Base-by-base conservation (phyloP, 2,888 invertebrate species). In the Pseudanteris insignis region DNA sequence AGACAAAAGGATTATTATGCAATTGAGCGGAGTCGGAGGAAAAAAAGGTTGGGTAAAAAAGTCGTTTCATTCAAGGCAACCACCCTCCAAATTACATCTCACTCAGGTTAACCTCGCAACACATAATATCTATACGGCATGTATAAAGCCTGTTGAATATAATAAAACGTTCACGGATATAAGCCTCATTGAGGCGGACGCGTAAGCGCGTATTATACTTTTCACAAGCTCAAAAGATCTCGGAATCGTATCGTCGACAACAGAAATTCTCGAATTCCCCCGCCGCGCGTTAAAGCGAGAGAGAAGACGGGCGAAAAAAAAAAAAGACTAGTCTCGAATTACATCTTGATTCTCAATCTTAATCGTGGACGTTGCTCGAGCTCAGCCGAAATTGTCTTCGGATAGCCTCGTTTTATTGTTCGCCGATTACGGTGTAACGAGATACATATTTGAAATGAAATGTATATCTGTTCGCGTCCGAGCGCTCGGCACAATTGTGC, bases 341-440 rank as follows among this genome's bases (percentile, higher is more conserved):
- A 70, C 72, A 15, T 30, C 33, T 44, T 50, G 34, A 50, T 58
- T 58, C 29, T 51, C 46, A 41, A 29, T 44, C 63, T 63, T 64
- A 64, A 66, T 60, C 57, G 62, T 66, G 69, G 64, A 65, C 69
- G 66, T 15, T 66, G 68, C 69, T 70, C 70, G 70, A 71, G 71
- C 72, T 67, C 65, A 58, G 29, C 15, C 62, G 47, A 70, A 70
- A 72, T 72, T 70, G 65, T 69, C 68, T 69, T 70, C 47, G 58
- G 50, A 61, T 61, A 53, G 34, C 66, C 69, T 65, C 67, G 68
- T 63, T 70, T 68, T 13, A 48, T 73, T 73, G 72, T 72, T 66
- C 68, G 63, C 66, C 73, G 72, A 74, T 74, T 74, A 73, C 64
- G 64, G 67, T 71, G 74, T 72, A 73, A 74, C 70, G 70, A 70